phyloP scores from a whole-genome alignment of 1,140 invertebrate genomes.

The Lasioglossum baleicum region DNA sequence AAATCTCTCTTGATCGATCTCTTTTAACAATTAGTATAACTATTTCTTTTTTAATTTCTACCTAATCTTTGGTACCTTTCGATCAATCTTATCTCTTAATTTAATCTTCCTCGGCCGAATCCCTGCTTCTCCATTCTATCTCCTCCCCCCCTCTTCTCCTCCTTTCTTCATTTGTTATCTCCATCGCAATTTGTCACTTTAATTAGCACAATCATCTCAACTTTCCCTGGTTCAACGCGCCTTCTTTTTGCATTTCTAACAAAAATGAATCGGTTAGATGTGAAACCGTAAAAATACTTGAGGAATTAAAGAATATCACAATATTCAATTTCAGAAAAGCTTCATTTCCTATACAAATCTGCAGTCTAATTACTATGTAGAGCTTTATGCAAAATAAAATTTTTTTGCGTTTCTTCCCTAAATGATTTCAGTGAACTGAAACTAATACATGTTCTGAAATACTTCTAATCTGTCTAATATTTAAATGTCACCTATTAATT shows the following conservation, averaged over 20 bases:
- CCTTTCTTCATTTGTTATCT: constrained; percentile 12
- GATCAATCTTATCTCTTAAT: constrained; percentile 28
- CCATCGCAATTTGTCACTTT: constrained; percentile 13
- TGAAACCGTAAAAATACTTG: no score
- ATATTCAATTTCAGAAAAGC: no score
- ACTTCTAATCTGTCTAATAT: no score
- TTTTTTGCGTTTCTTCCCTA: no score
- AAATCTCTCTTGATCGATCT: not conserved
- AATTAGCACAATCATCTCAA: constrained; percentile 11
- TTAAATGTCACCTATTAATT: no score
- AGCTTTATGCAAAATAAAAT: no score
- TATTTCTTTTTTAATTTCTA: constrained; percentile 8
- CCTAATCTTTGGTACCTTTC: constrained; percentile 6
- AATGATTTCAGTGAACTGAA: no score
- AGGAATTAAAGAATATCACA: no score
- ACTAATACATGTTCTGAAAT: no score
- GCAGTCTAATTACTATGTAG: no score
- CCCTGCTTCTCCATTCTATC: constrained; percentile 1
- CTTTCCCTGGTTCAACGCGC: not conserved
- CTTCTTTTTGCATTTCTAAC: not conserved
- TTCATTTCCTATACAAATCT: no score
- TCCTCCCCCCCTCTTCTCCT: not conserved
- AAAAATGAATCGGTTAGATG: no score
- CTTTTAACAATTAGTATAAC: not conserved
- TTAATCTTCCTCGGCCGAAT: constrained; percentile 25